Base-by-base conservation (phyloP, 2,888 invertebrate genomes). In the Drosophila peninsularis region DNA sequence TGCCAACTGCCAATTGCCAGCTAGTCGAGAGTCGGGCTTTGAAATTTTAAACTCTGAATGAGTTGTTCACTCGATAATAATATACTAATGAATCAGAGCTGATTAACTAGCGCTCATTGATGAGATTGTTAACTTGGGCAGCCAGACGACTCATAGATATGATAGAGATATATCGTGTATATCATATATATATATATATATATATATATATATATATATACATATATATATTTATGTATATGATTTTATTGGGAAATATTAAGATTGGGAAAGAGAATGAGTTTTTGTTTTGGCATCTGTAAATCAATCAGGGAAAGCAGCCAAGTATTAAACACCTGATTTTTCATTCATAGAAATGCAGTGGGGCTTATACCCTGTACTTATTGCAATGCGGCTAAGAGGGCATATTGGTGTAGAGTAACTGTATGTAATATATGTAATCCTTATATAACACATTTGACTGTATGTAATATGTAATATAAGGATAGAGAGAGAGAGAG, bases 71-170 rank as follows among this genome's bases (percentile, higher is more conserved):
- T 6, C 11, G 30, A 6, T 6, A 62, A 54, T 21, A 24, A 49
- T 32, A 34, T 10, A 30, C 13, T 10, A 39, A 27, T 21, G 32
- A 19, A 41, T 34, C 47, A n/a, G 42, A 30, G 34, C 30, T 21
- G 45, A 32, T 62, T 54, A 47, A 45, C 7, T 37, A 54, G 45
- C 37, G 9, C 3, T 41, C 17, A n/a, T 56, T 47, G 30, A 21
- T 11, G 17, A 24, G n/a, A 32, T 52, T n/a, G 24, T 60, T 50
- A 50, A 42, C n/a, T n/a, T 5, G 5, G n/a, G 5, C 13, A 11
- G n/a, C 1, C 27, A 10, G 27, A 45, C n/a, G 44, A 24, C n/a
- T 44, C 44, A 24, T n/a, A 44, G 24, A n/a, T 44, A 21, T 24
- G n/a, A 4, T 24, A 24, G 14, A n/a, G 27, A 24, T 24, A 24